phyloP scores from a whole-genome alignment of 1,140 invertebrate genomes.

The Ceratoteleas bidentatus region DNA sequence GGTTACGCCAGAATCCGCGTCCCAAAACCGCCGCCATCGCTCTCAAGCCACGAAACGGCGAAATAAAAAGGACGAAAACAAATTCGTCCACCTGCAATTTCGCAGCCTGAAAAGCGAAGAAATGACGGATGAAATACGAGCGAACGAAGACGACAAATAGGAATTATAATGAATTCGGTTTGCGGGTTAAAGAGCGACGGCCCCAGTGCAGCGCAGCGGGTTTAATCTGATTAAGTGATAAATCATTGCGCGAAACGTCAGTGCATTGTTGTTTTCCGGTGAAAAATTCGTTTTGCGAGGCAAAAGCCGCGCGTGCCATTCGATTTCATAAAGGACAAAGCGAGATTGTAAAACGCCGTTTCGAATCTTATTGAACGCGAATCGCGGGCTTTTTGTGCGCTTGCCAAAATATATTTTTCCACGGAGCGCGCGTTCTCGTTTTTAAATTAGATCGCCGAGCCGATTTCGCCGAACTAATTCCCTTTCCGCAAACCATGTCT shows the following conservation, averaged over 20 bases:
- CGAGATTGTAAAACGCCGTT: conserved; percentile 45
- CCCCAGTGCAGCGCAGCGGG: neutral
- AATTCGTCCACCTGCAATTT: too few relatives aligned
- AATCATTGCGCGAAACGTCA: conserved; percentile 40
- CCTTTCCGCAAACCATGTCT: conserved; percentile 22
- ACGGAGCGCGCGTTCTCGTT: conserved; percentile 32
- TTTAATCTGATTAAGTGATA: conserved; percentile 44
- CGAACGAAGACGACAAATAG: neutral
- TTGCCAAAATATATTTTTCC: conserved; percentile 56
- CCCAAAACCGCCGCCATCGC: too few relatives aligned
- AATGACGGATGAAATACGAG: neutral
- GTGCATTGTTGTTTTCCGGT: conserved; percentile 43
- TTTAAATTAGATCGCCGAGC: conserved; percentile 50
- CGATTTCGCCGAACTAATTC: conserved; percentile 29
- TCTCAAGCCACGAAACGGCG: too few relatives aligned
- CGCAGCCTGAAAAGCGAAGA: too few relatives aligned
- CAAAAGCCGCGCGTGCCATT: conserved; percentile 44
- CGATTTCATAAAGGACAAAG: conserved; percentile 57
- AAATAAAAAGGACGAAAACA: too few relatives aligned
- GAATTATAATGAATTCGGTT: conserved; percentile 8
- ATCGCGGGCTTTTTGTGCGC: conserved; percentile 38
- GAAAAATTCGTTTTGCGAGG: conserved; percentile 47
- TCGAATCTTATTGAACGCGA: conserved; percentile 55
- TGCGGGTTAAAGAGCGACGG: conserved; percentile 2
- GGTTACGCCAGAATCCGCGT: too few relatives aligned